Evolutionary conservation across 2,797 vertebrate species (phyloP).

Genomic region (Fistularia tabacaria): DNA sequence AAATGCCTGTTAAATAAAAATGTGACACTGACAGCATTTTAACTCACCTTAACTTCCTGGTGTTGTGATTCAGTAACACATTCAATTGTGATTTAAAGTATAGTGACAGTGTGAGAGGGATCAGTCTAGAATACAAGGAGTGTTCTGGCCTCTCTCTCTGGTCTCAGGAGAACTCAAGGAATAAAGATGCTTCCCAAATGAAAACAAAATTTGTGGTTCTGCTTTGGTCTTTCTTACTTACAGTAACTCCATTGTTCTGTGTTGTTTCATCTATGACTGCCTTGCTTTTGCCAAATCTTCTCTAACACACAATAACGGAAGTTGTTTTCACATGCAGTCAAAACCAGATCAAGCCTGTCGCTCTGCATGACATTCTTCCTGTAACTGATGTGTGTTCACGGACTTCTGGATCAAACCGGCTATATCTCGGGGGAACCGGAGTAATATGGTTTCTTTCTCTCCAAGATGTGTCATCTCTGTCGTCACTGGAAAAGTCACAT

Average conservation of each 20-base stretch:
- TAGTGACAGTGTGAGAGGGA: too few species aligned
- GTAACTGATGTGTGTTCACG: background rate
- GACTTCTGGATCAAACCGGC: constrained; percentile 50
- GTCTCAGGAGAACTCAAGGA: too few species aligned
- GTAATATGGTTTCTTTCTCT: constrained; percentile 30
- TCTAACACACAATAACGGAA: constrained; percentile 32
- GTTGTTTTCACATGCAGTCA: constrained; percentile 43
- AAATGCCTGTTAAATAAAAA: too few species aligned
- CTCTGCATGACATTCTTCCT: constrained; percentile 21
- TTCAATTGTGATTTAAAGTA: too few species aligned
- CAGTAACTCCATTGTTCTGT: constrained; percentile 34
- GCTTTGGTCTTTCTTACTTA: constrained; percentile 20
- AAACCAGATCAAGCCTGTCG: constrained; percentile 26
- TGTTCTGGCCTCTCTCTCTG: too few species aligned
- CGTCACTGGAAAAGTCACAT: constrained; percentile 41
- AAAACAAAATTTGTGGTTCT: background rate
- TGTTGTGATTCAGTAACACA: too few species aligned
- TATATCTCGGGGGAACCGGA: constrained; percentile 40
- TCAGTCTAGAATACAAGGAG: too few species aligned
- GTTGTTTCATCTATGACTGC: constrained; percentile 13
- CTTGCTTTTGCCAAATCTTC: constrained; percentile 49
- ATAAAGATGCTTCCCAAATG: too few species aligned
- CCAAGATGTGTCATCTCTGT: constrained; percentile 50
- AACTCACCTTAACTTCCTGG: too few species aligned
- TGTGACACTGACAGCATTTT: too few species aligned